Base-by-base conservation (phyloP, 2,113 vertebrate genomes). In the Baryphthengus martii region DNA sequence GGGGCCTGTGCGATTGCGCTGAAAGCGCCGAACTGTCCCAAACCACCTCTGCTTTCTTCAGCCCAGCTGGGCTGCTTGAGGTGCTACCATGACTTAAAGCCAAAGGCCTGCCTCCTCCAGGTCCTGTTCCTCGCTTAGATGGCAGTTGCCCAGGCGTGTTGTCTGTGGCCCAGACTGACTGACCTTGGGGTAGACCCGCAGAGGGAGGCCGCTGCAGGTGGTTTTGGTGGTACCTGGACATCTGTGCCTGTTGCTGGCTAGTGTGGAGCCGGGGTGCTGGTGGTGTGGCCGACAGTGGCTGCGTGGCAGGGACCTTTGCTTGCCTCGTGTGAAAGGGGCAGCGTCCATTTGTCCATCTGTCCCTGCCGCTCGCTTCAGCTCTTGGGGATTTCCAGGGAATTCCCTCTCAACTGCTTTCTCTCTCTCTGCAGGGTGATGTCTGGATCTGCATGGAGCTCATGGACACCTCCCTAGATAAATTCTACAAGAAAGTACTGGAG, bases 361-460 rank as follows among this genome's bases (percentile, higher is more conserved):
- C 19, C 29, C 21, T 35, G n/a, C 17, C 4, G 2, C 16, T 26
- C 50, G 70, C n/a, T 42, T 35, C 31, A 26, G 6, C 26, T 94
- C 66, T 28, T 2, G 1, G 2, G 1, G 28, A 16, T 70, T 76
- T 82, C 42, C 21, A 44, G 70, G 70, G 74, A 50, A 62, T 91
- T 91, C 26, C 26, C 40, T 83, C 74, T 94, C 62, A 97, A 1
- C 72, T 53, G 14, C 15, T 93, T 58, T 80, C 12, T 56, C 21
- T 72, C 61, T 1, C 0, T 59, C 65, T 0, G 1, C 89, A 98
- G 98, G 98, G 98, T 0, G 98, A 98, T 0, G 98, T 98, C 68
- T 98, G 98, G 98, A 98, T 98, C 95, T 98, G 98, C 96, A 98
- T 98, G 98, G 98, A 98, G 42, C 97, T 98, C 73, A 98, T 98